These are phyloP conservation scores for Planiliza haematocheilus DNA, from an alignment of 2,113 vertebrate genomes.

Conservation along the genomic window DNA sequence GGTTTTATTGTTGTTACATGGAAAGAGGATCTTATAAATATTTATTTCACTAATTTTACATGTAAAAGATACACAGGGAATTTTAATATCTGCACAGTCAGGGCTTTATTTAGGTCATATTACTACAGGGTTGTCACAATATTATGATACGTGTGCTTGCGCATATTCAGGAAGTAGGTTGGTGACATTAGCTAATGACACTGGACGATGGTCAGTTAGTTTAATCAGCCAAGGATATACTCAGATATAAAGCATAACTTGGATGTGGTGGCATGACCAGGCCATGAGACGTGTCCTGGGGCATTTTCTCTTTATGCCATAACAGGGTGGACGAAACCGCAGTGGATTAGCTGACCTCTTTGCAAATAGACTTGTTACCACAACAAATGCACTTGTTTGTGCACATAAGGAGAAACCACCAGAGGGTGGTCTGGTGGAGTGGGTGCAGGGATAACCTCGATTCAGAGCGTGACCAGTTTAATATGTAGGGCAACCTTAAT, in stretches of 20 bases:
- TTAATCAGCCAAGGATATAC: slow-evolving; percentile 11
- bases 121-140: slow-evolving; percentile 37
- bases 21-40: background rate
- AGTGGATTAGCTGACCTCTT: slow-evolving; percentile 44
- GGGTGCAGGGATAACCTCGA: slow-evolving; percentile 66
- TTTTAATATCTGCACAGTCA: too few species aligned
- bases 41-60: background rate
- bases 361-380: slow-evolving; percentile 52
- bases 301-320: slow-evolving; percentile 33
- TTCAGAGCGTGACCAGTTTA: slow-evolving; percentile 73
- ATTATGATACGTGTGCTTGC: slow-evolving; percentile 16
- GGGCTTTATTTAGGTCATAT: slow-evolving; percentile 37
- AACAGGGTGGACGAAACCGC: slow-evolving; percentile 41
- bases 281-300: slow-evolving; percentile 14
- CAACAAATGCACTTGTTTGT: slow-evolving; percentile 59
- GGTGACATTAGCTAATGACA: slow-evolving; percentile 15
- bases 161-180: slow-evolving; percentile 6
- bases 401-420: slow-evolving; percentile 45
- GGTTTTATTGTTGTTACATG: background rate
- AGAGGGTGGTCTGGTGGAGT: slow-evolving; percentile 60
- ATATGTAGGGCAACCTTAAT: slow-evolving; percentile 69
- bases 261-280: slow-evolving; percentile 13
- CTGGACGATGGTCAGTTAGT: slow-evolving; percentile 25
- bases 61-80: slow-evolving; percentile 1
- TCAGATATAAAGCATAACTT: slow-evolving; percentile 5